Conservation (phyloP, 2,888 invertebrate species). For the Philereme vetulata region DNA sequence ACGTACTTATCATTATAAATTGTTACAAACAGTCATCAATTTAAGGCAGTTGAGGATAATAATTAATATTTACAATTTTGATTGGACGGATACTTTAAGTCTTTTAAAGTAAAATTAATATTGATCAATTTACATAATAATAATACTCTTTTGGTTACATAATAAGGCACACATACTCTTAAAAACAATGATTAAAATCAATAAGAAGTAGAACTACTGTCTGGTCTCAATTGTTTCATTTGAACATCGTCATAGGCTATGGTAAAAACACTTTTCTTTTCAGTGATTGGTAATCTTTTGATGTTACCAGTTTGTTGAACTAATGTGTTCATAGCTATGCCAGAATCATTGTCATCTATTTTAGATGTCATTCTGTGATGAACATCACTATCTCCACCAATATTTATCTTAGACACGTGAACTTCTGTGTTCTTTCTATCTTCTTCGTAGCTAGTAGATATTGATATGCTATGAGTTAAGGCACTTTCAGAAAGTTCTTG, state of each 20-base stretch:
- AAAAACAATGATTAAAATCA: constrained; percentile 45
- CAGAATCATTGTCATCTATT: constrained; percentile 90
- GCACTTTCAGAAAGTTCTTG: constrained; percentile 73
- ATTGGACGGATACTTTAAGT: constrained; percentile 42
- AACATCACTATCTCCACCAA: constrained; percentile 67
- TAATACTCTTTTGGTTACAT: constrained; percentile 47
- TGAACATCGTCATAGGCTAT: constrained; percentile 96
- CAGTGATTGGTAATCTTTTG: constrained; percentile 87
- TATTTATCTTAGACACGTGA: constrained; percentile 82
- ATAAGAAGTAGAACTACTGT: constrained; percentile 90
- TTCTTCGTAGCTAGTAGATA: constrained; percentile 73
- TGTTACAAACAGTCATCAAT: constrained; percentile 59
- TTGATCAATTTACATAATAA: constrained; percentile 51
- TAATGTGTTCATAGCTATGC: constrained; percentile 88
- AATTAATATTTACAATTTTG: constrained; percentile 45
- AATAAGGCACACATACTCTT: constrained; percentile 63
- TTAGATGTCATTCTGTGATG: constrained; percentile 58
- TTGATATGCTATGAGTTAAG: constrained; percentile 73
- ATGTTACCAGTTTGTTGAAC: constrained; percentile 82
- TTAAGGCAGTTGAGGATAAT: constrained; percentile 64
- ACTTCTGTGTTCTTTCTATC: constrained; percentile 73
- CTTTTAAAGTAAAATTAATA: constrained; percentile 26
- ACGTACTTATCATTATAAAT: constrained; percentile 9
- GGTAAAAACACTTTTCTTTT: constrained; percentile 96
- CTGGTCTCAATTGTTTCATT: constrained; percentile 91